A percentile compares a stretch with the other conserved stretches of the same genome.
These are phyloP conservation scores for Melieria picta DNA, from an alignment of 2,888 invertebrate species.

Conservation along the genomic window DNA sequence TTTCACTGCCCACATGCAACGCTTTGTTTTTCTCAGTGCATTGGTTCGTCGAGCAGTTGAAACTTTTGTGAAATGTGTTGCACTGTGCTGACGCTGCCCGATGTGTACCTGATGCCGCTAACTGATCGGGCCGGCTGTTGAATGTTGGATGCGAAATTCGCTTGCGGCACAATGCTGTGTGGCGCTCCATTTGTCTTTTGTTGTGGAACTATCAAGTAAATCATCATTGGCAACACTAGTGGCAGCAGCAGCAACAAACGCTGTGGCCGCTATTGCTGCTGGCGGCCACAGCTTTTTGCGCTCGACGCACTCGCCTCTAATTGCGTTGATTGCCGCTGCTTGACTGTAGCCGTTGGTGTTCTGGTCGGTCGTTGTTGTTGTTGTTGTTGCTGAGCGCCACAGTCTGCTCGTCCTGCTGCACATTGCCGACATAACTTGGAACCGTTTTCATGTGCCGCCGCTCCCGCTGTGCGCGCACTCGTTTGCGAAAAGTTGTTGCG, in stretches of 20 bases:
- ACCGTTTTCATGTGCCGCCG: neutral
- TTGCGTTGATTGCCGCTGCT: neutral
- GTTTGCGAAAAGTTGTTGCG: too few relatives aligned
- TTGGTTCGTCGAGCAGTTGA: too few relatives aligned
- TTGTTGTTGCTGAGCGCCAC: too few relatives aligned
- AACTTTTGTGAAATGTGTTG: too few relatives aligned
- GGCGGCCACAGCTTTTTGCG: neutral
- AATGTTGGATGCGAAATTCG: neutral
- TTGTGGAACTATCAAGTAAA: constrained; percentile 31
- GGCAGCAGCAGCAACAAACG: neutral
- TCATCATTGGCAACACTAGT: constrained; percentile 19
- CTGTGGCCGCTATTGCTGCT: neutral
- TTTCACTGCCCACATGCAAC: too few relatives aligned
- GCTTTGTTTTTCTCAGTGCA: too few relatives aligned
- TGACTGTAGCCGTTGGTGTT: neutral
- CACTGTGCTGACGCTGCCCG: too few relatives aligned
- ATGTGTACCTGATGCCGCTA: too few relatives aligned
- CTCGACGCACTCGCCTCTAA: neutral
- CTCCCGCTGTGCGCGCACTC: constrained; percentile 22
- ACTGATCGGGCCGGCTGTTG: too few relatives aligned
- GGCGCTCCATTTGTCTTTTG: constrained; percentile 27
- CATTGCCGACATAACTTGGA: too few relatives aligned
- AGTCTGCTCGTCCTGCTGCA: too few relatives aligned
- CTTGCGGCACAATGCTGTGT: constrained; percentile 22
- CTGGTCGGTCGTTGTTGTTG: too few relatives aligned